Conservation (phyloP, 2,888 invertebrate species). For the Meganola albula region DNA sequence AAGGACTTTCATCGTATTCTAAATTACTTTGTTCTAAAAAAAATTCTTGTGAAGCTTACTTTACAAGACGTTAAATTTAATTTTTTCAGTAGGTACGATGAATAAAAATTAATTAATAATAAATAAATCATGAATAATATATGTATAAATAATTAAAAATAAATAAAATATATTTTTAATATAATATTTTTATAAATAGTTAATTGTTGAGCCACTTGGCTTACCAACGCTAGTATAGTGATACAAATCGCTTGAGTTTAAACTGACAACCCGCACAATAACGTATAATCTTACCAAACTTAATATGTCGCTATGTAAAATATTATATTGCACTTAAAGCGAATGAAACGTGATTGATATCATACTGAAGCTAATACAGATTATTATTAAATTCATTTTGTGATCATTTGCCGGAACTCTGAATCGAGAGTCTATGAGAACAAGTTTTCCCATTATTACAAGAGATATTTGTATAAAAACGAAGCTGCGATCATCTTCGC, state of each 20-base stretch:
- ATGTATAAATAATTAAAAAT: not conserved
- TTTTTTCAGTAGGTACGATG: too few species aligned
- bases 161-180: too few species aligned
- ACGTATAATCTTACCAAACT: not conserved
- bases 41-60: too few species aligned
- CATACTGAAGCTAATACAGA: conserved; percentile 31
- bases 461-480: conserved; percentile 71
- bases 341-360: not conserved
- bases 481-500: conserved; percentile 51
- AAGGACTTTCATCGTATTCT: not conserved
- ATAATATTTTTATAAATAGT: too few species aligned
- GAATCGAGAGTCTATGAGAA: conserved; percentile 40
- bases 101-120: not conserved
- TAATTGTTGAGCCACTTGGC: not conserved
- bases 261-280: not conserved
- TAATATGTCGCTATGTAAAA: conserved; percentile 14
- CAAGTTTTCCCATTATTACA: conserved; percentile 72
- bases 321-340: conserved; percentile 8
- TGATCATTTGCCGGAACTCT: conserved; percentile 62
- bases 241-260: not conserved
- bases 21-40: not conserved
- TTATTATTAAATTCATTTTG: conserved; percentile 45
- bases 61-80: too few species aligned
- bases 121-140: not conserved
- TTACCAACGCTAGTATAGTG: not conserved